A percentile compares a stretch with the other conserved stretches of the same genome.
Evolutionary conservation across 2,888 invertebrate genomes (phyloP).

Genomic region (Sinopyrophorus schimmeli): DNA sequence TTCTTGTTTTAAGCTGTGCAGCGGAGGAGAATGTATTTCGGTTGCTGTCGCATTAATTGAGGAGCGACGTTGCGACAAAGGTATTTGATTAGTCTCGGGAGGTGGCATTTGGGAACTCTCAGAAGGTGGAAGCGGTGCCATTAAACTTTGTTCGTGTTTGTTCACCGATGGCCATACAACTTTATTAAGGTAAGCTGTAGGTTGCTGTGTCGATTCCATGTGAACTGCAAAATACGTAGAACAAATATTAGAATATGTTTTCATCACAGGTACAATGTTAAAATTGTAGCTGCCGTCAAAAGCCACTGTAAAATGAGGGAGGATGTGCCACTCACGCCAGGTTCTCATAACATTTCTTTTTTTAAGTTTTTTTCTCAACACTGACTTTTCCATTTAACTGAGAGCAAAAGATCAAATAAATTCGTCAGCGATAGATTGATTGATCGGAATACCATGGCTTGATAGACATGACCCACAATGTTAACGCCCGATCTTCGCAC

Average conservation of each 20-base stretch:
- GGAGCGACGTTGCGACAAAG: constrained; percentile 66
- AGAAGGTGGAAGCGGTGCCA: constrained; percentile 74
- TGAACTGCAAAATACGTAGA: constrained; percentile 53
- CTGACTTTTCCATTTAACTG: too few relatives aligned
- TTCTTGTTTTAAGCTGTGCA: constrained; percentile 66
- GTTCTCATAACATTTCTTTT: constrained; percentile 13
- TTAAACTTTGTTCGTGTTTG: constrained; percentile 63
- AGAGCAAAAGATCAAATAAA: too few relatives aligned
- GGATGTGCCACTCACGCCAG: constrained; percentile 53
- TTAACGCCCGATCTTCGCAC: constrained; percentile 50
- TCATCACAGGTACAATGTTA: constrained; percentile 34
- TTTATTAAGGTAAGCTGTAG: constrained; percentile 43
- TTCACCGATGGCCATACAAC: constrained; percentile 51
- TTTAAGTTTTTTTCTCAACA: too few relatives aligned
- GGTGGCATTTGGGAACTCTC: constrained; percentile 69
- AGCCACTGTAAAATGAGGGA: constrained; percentile 55
- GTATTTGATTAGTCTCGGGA: constrained; percentile 63
- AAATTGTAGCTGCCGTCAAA: constrained; percentile 51
- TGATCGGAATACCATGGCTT: constrained; percentile 47
- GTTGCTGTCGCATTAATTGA: constrained; percentile 61
- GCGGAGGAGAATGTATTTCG: constrained; percentile 60
- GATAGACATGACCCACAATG: constrained; percentile 56
- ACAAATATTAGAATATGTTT: constrained; percentile 46
- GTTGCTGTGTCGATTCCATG: constrained; percentile 41
- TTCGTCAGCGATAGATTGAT: too few relatives aligned